Evolutionary conservation across 1,140 invertebrate species (phyloP), one percentile per base, ranked within the genome.

Genomic region (Lepidurus apus): DNA sequence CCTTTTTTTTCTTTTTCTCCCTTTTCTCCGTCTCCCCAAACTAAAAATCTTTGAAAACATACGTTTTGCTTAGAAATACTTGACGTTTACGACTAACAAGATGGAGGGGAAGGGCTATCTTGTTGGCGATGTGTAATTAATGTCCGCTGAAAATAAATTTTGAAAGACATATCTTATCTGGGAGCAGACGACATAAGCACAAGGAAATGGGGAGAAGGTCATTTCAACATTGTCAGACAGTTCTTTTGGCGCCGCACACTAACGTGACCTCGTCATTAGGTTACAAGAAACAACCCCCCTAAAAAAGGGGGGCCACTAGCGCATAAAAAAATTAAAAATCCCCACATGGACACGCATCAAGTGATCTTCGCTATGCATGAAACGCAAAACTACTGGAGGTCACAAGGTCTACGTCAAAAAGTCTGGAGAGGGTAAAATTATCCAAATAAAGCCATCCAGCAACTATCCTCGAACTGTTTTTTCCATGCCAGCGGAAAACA

Each of bases 91-190:
- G 53, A 65, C 53, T 65, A 65, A 65, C 53, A 65, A 65, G 53
- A 21, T 21, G 17, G 53, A 65, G 53, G 53, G 21, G 21, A 65
- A 65, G 53, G 13, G 53, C 53, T 65, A 65, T 65, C 53, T 65
- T 65, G 53, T 65, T 65, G 53, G 53, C 53, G 21, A 65, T 65
- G 53, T 65, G 53, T 65, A 65, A 65, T 65, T 65, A 65, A 65
- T 65, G 53, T 65, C 53, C 53, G 21, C 53, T 21, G 21, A 65
- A 65, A 65, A 65, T 65, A 65, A 65, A 65, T 65, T 65, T 65
- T 21, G 17, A 13, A 65, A 65, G 34, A 65, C 17, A 65, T 21
- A 65, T 65, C 53, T 65, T 65, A 65, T 17, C 53, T 7, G 53
- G 53, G 53, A 65, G 21, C 53, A 65, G 53, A 65, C 53, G 53